A percentile compares a stretch with the other conserved stretches of the same genome.
Conservation (phyloP, 2,113 vertebrate genomes). For the Prietella phreatophila region DNA sequence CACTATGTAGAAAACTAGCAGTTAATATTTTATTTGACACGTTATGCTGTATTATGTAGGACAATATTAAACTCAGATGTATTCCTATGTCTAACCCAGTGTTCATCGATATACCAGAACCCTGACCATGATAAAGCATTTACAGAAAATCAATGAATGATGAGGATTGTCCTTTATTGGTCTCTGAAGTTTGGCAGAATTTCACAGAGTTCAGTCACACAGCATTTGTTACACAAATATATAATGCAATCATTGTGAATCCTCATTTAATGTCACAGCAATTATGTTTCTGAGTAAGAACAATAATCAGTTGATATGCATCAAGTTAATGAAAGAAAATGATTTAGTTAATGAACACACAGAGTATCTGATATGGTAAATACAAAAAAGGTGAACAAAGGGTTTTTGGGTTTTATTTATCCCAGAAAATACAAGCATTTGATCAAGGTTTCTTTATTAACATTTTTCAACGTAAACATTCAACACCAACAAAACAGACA, state of each 20-base stretch:
- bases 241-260: background rate
- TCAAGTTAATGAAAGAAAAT: too few species aligned
- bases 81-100: background rate
- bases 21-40: background rate
- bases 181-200: too few species aligned
- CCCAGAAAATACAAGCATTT: too few species aligned
- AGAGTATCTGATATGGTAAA: too few species aligned
- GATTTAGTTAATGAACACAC: too few species aligned
- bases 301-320: too few species aligned
- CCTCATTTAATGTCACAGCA: background rate
- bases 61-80: background rate
- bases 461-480: too few species aligned
- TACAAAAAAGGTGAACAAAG: too few species aligned
- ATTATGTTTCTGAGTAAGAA: too few species aligned
- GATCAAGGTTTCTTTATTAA: too few species aligned
- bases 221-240: background rate
- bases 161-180: background rate
- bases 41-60: background rate
- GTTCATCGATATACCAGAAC: background rate
- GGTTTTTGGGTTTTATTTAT: too few species aligned
- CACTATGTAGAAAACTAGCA: background rate
- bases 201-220: background rate
- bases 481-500: too few species aligned
- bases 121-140: background rate
- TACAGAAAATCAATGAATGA: background rate